Conservation (phyloP, 2,113 vertebrate genomes). For the Lota lota region DNA sequence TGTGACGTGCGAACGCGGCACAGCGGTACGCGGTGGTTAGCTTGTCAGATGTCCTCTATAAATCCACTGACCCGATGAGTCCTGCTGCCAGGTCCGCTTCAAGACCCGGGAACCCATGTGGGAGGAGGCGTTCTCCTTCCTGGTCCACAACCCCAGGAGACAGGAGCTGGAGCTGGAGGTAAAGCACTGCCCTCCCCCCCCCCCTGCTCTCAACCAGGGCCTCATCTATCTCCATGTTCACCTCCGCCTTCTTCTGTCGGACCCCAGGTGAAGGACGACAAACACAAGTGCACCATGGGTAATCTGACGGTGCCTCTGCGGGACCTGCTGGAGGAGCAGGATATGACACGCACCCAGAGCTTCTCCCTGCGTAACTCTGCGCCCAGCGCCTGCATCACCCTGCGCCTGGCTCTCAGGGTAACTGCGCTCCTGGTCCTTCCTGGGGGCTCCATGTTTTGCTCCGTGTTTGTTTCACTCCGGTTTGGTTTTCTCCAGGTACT, state of each 20-base stretch:
- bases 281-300: slow-evolving; percentile 90
- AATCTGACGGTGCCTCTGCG: slow-evolving; percentile 81
- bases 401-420: slow-evolving; percentile 94
- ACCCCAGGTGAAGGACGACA: slow-evolving; percentile 87
- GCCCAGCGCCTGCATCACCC: slow-evolving; percentile 89
- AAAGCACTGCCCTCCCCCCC: slow-evolving; percentile 32
- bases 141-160: slow-evolving; percentile 89
- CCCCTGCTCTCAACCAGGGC: no score
- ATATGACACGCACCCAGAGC: slow-evolving; percentile 86
- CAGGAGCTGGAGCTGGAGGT: slow-evolving; percentile 96
- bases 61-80: not conserved
- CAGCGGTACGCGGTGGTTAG: no score
- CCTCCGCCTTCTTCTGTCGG: not conserved
- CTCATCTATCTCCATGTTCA: no score
- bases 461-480: no score
- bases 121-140: slow-evolving; percentile 94
- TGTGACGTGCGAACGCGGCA: no score
- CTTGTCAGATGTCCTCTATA: not conserved
- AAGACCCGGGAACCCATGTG: slow-evolving; percentile 95
- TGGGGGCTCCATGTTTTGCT: no score
- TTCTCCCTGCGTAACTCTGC: slow-evolving; percentile 91
- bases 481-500: no score
- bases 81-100: slow-evolving; percentile 81
- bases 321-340: slow-evolving; percentile 80
- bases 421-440: not conserved